phyloP scores from a whole-genome alignment of 2,113 vertebrate species.

The Zosterops japonicus region DNA sequence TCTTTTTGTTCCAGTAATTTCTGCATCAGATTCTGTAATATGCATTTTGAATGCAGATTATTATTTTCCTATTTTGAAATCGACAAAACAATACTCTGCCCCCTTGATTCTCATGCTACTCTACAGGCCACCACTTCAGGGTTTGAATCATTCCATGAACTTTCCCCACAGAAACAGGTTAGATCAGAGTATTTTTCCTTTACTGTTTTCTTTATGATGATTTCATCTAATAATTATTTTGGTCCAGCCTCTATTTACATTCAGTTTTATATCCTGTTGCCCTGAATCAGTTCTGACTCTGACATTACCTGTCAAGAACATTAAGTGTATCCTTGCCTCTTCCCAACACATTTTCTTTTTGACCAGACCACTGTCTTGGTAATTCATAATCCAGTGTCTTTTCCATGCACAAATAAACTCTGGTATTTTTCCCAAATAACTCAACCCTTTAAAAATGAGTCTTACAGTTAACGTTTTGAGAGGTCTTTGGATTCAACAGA shows the following conservation, averaged over 20 bases:
- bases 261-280: background rate
- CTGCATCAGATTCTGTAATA: background rate
- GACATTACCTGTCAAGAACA: background rate
- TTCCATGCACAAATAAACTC: background rate
- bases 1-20: background rate
- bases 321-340: background rate
- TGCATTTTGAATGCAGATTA: background rate
- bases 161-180: background rate
- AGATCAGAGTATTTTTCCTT: background rate
- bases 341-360: background rate
- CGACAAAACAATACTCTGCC: background rate
- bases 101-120: background rate
- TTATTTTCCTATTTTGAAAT: background rate
- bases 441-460: background rate
- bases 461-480: slow-evolving; percentile 8
- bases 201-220: background rate
- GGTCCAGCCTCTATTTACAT: background rate
- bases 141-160: background rate
- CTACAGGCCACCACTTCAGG: background rate
- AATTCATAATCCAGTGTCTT: background rate
- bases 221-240: background rate
- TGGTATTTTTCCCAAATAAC: background rate
- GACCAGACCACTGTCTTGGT: background rate
- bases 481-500: background rate
- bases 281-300: background rate